Evolutionary conservation across 2,888 invertebrate species (phyloP).

Genomic region (Alloplasta piceator): DNA sequence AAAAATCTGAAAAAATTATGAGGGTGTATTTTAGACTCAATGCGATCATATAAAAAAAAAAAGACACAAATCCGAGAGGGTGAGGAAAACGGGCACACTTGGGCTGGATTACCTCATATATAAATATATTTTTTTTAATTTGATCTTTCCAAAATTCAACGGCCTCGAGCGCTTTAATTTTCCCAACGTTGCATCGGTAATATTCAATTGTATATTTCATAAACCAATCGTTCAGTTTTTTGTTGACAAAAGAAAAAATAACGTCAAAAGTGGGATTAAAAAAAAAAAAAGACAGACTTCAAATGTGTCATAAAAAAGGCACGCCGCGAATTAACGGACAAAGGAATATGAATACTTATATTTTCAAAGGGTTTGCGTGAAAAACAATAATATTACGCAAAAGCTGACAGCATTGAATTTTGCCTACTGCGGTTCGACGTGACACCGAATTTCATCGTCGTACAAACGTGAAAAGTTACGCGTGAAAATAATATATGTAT

Average conservation of each 20-base stretch:
- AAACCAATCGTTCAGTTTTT: conserved; percentile 22
- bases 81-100: too few relatives aligned
- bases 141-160: not conserved
- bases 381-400: conserved; percentile 5
- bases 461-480: too few relatives aligned
- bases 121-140: not conserved
- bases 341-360: not conserved
- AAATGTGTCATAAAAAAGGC: not conserved
- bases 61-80: too few relatives aligned
- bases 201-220: conserved; percentile 47
- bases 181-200: conserved; percentile 7
- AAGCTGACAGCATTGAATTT: conserved; percentile 6
- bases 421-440: too few relatives aligned
- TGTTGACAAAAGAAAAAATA: conserved; percentile 1
- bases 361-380: not conserved
- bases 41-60: too few relatives aligned
- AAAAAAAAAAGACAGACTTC: not conserved
- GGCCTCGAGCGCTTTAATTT: not conserved
- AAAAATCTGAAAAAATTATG: too few relatives aligned
- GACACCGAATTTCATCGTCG: too few relatives aligned
- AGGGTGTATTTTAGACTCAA: too few relatives aligned
- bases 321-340: not conserved
- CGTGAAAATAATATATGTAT: not conserved
- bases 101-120: too few relatives aligned
- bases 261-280: conserved; percentile 20